phyloP scores from a whole-genome alignment of 1,140 invertebrate genomes.

The Cryptotermes secundus region DNA sequence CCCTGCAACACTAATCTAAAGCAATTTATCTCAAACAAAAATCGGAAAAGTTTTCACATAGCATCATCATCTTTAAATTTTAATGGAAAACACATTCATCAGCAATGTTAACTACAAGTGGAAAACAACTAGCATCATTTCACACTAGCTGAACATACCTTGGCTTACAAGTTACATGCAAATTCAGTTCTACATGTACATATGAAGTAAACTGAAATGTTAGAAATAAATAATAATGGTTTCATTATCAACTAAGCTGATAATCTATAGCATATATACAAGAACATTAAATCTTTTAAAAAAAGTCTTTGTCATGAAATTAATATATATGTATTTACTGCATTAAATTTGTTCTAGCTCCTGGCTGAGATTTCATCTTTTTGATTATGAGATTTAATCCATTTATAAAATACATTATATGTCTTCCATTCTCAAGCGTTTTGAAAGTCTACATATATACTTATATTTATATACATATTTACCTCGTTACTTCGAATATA shows the following conservation, averaged over 20 bases:
- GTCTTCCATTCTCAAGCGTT: not conserved
- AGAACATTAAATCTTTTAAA: not conserved
- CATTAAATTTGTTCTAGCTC: conserved; percentile 2
- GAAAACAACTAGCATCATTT: no score
- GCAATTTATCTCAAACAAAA: no score
- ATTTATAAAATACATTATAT: conserved; percentile 15
- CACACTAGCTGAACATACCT: no score
- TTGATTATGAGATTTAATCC: not conserved
- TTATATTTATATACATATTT: conserved; percentile 26
- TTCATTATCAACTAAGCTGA: not conserved
- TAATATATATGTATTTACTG: not conserved
- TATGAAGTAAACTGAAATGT: not conserved
- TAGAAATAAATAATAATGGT: conserved; percentile 12
- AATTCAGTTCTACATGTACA: not conserved
- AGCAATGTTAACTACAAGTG: no score
- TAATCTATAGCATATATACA: not conserved
- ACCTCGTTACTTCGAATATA: no score
- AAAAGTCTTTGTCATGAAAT: not conserved
- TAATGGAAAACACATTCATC: no score
- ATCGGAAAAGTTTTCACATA: no score
- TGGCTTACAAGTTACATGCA: not conserved
- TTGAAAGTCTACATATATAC: not conserved
- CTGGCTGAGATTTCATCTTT: not conserved
- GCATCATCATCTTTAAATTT: no score
- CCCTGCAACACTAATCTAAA: no score